Percentiles rank a stretch among this genome's conserved stretches.
phyloP scores from a whole-genome alignment of 2,888 invertebrate species.

The Epirrhoe tristata region DNA sequence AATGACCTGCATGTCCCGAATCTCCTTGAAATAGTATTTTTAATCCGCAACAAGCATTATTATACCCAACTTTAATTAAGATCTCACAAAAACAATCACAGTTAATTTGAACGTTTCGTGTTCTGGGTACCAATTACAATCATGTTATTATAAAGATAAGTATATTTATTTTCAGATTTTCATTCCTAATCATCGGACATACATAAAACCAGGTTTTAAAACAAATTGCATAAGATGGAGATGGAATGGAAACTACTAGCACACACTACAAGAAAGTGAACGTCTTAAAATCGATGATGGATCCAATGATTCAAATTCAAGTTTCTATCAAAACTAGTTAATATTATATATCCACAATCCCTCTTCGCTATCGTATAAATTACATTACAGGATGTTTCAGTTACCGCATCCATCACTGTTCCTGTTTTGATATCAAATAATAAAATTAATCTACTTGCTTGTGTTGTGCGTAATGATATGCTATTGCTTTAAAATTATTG shows the following conservation, averaged over 20 bases:
- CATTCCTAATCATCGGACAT: constrained; percentile 4
- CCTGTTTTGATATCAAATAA: constrained; percentile 25
- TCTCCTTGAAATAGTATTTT: constrained; percentile 8
- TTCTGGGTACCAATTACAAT: not conserved
- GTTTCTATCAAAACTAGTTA: no score
- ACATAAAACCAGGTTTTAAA: constrained; percentile 17
- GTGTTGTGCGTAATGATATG: constrained; percentile 61
- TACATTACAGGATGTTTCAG: not conserved
- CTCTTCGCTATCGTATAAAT: no score
- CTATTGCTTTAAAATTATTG: constrained; percentile 54
- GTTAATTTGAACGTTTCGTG: not conserved
- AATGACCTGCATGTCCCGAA: constrained; percentile 22
- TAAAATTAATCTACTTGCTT: constrained; percentile 52
- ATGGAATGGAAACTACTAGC: constrained; percentile 12
- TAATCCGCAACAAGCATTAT: not conserved
- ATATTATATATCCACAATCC: no score
- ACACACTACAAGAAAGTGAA: constrained; percentile 29
- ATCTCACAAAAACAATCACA: constrained; percentile 18
- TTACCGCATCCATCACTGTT: no score
- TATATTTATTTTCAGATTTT: no score
- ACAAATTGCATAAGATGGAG: constrained; percentile 22
- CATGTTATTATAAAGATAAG: not conserved
- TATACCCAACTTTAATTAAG: not conserved
- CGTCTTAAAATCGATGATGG: constrained; percentile 10
- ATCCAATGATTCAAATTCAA: not conserved